A percentile compares a stretch with the other conserved stretches of the same genome.
phyloP scores from a whole-genome alignment of 2,888 invertebrate species.

The Agriotes lineatus region DNA sequence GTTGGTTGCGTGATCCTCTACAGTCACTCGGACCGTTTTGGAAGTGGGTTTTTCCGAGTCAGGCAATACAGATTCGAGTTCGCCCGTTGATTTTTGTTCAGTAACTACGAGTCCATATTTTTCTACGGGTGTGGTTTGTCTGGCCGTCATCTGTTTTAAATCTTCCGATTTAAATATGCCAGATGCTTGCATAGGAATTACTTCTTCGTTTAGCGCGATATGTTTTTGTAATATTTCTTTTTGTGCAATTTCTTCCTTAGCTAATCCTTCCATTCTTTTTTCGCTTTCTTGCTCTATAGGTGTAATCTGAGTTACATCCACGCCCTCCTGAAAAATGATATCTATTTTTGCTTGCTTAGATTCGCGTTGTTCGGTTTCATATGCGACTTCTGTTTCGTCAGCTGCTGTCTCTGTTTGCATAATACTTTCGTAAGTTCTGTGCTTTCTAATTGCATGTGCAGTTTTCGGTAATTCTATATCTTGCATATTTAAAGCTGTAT shows the following conservation, averaged over 20 bases:
- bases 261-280: slow-evolving; percentile 64
- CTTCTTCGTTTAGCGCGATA: slow-evolving; percentile 65
- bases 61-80: slow-evolving; percentile 65
- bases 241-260: slow-evolving; percentile 66
- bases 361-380: slow-evolving; percentile 46
- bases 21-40: slow-evolving; percentile 64
- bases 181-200: slow-evolving; percentile 54
- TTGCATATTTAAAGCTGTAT: background rate
- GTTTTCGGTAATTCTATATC: slow-evolving; percentile 54
- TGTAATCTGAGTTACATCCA: slow-evolving; percentile 64
- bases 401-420: slow-evolving; percentile 54
- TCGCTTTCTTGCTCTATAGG: slow-evolving; percentile 61
- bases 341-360: slow-evolving; percentile 40
- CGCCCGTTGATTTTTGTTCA: slow-evolving; percentile 66
- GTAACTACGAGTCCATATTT: slow-evolving; percentile 68
- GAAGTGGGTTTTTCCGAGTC: slow-evolving; percentile 63
- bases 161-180: slow-evolving; percentile 49
- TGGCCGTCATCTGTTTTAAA: slow-evolving; percentile 55
- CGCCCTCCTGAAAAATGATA: slow-evolving; percentile 54
- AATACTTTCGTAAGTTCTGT: slow-evolving; percentile 55
- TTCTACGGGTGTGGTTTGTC: slow-evolving; percentile 52
- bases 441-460: slow-evolving; percentile 51
- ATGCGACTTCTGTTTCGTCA: slow-evolving; percentile 57
- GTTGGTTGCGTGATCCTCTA: slow-evolving; percentile 63
- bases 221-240: slow-evolving; percentile 65